Conservation (phyloP, 2,888 invertebrate species). For the Synergus japonicus region DNA sequence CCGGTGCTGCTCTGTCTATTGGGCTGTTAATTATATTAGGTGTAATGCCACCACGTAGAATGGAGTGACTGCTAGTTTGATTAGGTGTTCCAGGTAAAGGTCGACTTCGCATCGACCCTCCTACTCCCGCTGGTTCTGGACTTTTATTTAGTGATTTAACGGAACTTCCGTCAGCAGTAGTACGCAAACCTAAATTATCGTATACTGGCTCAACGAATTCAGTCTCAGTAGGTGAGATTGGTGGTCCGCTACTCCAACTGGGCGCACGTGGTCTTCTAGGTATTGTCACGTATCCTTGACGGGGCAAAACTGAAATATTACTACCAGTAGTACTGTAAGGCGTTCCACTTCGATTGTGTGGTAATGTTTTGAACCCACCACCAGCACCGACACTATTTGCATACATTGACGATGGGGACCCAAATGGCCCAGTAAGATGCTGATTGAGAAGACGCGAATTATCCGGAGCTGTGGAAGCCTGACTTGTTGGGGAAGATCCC, state of each 20-base stretch:
- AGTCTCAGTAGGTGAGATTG: conserved; percentile 76
- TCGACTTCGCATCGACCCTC: conserved; percentile 81
- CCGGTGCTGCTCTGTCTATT: conserved; percentile 75
- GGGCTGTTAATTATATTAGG: conserved; percentile 67
- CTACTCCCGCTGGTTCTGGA: conserved; percentile 76
- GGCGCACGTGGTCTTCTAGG: conserved; percentile 90
- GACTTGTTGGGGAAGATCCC: conserved; percentile 80
- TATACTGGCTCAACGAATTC: conserved; percentile 88
- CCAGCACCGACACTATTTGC: conserved; percentile 75
- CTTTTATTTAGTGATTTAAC: conserved; percentile 87
- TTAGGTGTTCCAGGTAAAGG: conserved; percentile 83
- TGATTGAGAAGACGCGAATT: conserved; percentile 81
- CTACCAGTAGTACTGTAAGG: conserved; percentile 64
- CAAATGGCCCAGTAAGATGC: conserved; percentile 57
- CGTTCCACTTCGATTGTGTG: conserved; percentile 81
- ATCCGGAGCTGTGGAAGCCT: conserved; percentile 88
- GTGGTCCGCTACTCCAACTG: conserved; percentile 87
- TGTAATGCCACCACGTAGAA: conserved; percentile 64
- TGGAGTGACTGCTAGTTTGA: conserved; percentile 57
- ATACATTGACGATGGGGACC: conserved; percentile 74
- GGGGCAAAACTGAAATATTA: conserved; percentile 83
- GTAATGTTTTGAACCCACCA: conserved; percentile 85
- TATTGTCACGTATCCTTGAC: conserved; percentile 92
- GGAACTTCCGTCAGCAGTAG: conserved; percentile 92
- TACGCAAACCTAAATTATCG: conserved; percentile 90